phyloP scores from a whole-genome alignment of 2,797 vertebrate genomes.

The Hydrocynus forskahlii region DNA sequence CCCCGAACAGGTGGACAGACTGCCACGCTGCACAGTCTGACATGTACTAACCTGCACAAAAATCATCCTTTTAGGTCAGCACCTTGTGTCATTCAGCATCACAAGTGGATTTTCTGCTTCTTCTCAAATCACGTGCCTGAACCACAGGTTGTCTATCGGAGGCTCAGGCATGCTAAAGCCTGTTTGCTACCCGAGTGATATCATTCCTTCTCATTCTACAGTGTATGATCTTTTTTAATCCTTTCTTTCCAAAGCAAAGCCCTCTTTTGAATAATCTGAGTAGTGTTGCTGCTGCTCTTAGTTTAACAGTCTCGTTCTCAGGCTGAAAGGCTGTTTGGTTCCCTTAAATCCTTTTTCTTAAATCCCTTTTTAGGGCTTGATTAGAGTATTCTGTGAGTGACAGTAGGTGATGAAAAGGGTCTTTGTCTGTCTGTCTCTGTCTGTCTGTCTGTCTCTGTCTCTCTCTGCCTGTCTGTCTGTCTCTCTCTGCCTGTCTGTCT shows the following conservation, averaged over 20 bases:
- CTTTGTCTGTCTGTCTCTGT: not conserved
- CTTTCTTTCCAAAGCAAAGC: constrained; percentile 38
- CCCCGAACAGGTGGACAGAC: not conserved
- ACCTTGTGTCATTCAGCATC: constrained; percentile 50
- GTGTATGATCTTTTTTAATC: constrained; percentile 43
- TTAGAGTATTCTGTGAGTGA: constrained; percentile 59
- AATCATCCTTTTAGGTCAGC: constrained; percentile 26
- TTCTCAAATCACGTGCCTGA: constrained; percentile 37
- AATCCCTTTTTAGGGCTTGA: constrained; percentile 47
- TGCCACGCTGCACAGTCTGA: not conserved
- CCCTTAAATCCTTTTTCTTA: constrained; percentile 46
- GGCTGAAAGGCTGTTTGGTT: constrained; percentile 38
- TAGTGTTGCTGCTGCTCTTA: constrained; percentile 36
- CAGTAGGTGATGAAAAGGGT: constrained; percentile 8
- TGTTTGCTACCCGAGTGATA: constrained; percentile 3
- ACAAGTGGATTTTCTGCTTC: constrained; percentile 42
- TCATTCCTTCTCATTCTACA: constrained; percentile 15
- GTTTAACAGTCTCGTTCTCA: constrained; percentile 40
- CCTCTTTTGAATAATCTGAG: constrained; percentile 48
- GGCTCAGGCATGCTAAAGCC: constrained; percentile 23
- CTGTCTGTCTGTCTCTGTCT: not conserved
- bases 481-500: too few relatives aligned
- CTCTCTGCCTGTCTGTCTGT: too few relatives aligned
- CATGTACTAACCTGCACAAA: not conserved
- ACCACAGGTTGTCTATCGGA: constrained; percentile 24